Evolutionary conservation across 1,140 invertebrate genomes (phyloP).

Genomic region (Drosophila mayri): DNA sequence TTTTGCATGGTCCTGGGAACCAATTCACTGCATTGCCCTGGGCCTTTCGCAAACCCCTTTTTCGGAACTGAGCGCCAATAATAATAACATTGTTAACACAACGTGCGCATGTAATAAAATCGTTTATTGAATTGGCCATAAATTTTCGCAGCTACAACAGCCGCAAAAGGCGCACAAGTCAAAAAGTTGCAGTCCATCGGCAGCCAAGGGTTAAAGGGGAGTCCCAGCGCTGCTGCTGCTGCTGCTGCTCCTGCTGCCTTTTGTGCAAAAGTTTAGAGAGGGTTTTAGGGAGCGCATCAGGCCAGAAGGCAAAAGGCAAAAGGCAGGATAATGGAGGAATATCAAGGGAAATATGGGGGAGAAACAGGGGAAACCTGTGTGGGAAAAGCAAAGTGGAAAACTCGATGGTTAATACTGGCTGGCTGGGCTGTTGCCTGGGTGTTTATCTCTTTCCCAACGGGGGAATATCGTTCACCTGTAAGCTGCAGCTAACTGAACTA

Average conservation of each 20-base stretch:
- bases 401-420: constrained; percentile 16
- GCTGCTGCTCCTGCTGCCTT: constrained; percentile 24
- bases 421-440: not conserved
- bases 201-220: not conserved
- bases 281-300: constrained; percentile 27
- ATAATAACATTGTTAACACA: constrained; percentile 83
- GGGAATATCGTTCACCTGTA: constrained; percentile 32
- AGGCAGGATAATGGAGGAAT: constrained; percentile 16
- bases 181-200: constrained; percentile 72
- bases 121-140: constrained; percentile 84
- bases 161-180: constrained; percentile 70
- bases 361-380: not conserved
- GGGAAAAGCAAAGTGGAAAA: constrained; percentile 3
- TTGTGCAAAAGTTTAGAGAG: constrained; percentile 59
- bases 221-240: not conserved
- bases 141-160: constrained; percentile 76
- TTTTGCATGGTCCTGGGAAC: not conserved
- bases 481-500: constrained; percentile 33
- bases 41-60: constrained; percentile 36
- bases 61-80: constrained; percentile 70
- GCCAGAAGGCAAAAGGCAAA: constrained; percentile 13
- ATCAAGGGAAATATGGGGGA: not conserved
- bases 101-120: constrained; percentile 84
- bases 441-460: constrained; percentile 11
- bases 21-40: constrained; percentile 58